Evolutionary conservation across 1,140 invertebrate genomes (phyloP).

Genomic region (Caerostris extrusa): DNA sequence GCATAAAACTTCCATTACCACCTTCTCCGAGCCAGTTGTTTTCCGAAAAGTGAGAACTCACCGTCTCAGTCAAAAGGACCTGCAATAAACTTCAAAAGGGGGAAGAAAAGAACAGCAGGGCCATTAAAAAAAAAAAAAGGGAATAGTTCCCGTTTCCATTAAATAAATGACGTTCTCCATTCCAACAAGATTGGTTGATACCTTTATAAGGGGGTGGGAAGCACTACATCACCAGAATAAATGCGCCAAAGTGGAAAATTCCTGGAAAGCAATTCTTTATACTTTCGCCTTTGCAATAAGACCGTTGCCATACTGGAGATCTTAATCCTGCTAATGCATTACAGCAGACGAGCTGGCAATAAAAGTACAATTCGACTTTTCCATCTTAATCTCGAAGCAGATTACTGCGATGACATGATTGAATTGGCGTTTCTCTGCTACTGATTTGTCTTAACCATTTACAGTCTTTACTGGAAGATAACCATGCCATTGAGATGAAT

Average conservation of each 20-base stretch:
- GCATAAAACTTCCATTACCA: slow-evolving; percentile 41
- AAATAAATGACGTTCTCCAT: slow-evolving; percentile 37
- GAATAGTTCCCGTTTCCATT: slow-evolving; percentile 37
- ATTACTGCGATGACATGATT: slow-evolving; percentile 46
- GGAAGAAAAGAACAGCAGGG: slow-evolving; percentile 1
- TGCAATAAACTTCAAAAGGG: not conserved
- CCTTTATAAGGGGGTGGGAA: slow-evolving; percentile 37
- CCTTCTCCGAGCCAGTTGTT: not conserved
- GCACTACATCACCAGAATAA: slow-evolving; percentile 53
- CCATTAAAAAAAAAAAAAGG: slow-evolving; percentile 18
- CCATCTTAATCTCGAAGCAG: slow-evolving; percentile 67
- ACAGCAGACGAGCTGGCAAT: slow-evolving; percentile 52
- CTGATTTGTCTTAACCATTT: slow-evolving; percentile 32
- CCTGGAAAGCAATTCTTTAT: slow-evolving; percentile 19
- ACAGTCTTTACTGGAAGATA: not conserved
- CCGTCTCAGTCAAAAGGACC: not conserved
- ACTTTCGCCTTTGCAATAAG: not conserved
- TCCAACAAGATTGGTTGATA: slow-evolving; percentile 52
- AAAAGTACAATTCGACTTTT: slow-evolving; percentile 68
- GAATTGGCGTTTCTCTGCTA: slow-evolving; percentile 23
- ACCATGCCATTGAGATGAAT: not conserved
- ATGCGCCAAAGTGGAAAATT: slow-evolving; percentile 1
- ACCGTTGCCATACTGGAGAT: slow-evolving; percentile 28
- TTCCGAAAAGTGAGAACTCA: slow-evolving; percentile 3
- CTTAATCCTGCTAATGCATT: slow-evolving; percentile 68